Base-by-base conservation (phyloP, 2,888 invertebrate species). In the Dynastes grantii region DNA sequence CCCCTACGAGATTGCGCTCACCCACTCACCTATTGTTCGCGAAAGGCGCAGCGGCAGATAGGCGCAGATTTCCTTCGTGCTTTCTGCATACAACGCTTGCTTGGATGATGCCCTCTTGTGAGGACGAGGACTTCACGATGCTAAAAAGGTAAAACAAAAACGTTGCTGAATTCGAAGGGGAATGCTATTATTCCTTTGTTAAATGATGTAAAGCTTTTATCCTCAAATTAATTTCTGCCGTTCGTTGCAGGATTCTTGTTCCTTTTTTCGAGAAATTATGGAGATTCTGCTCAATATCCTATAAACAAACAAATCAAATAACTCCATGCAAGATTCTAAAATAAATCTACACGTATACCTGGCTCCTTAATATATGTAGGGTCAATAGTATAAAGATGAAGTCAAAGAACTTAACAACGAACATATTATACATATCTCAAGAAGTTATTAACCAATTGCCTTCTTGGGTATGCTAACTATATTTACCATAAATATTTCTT, bases 21-120 rank as follows among this genome's bases (percentile, higher is more conserved):
- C 84, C 83, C 83, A 84, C 83, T 82, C 82, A 78, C 80, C 83
- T 81, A 84, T 84, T 84, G 84, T 84, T 83, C 82, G 68, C 32
- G n/a, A 58, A 22, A 58, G 55, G 68, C 63, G 68, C n/a, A 49
- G 49, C 13, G 27, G 51, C 51, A 27, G 29, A 29, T 68, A 68
- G 68, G 27, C 51, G 51, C 68, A 68, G 51, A 68, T 68, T 68
- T 68, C 68, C 68, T 68, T 27, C 65, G 32, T 68, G 11, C 55
- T 58, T 22, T 3, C 8, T 58, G 27, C 55, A 27, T 58, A 22
- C 55, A 22, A 22, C 55, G 27, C 16, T 68, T 16, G 68, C 40
- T 40, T 51, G 51, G 51, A 68, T 29, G 63, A 32, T 68, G 68
- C 29, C 27, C 32, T 51, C 51, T 37, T 67, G 45, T 51, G 68